These are phyloP conservation scores for Astreopora myriophthalma DNA, from an alignment of 64 coral and sea anemone genomes.

Conservation along the genomic window DNA sequence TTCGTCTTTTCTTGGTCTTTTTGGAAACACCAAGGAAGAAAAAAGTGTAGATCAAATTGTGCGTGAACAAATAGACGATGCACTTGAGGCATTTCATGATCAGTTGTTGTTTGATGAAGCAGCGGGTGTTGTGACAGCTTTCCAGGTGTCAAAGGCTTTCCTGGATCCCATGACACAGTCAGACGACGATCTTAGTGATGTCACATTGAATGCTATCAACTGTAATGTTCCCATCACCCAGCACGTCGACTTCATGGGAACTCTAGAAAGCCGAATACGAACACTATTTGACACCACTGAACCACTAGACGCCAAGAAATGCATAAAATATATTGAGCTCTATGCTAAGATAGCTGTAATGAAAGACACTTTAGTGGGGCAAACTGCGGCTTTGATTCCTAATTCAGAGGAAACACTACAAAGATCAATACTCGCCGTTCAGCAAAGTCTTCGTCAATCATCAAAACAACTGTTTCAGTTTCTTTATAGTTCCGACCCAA, in stretches of 20 bases:
- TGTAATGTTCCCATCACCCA: not conserved
- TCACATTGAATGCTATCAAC: not conserved
- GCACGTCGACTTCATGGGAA: constrained; percentile 10
- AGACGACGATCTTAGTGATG: not conserved
- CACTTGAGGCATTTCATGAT: not conserved
- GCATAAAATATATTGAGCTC: constrained; percentile 27
- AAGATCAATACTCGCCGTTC: not conserved
- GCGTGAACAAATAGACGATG: constrained; percentile 26
- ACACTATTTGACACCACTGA: not conserved
- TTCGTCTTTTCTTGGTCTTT: constrained; percentile 5
- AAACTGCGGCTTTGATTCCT: not conserved
- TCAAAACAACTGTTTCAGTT: not conserved
- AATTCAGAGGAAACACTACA: not conserved
- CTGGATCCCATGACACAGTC: not conserved
- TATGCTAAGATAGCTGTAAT: constrained; percentile 25
- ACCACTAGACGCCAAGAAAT: not conserved
- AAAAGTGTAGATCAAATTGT: not conserved
- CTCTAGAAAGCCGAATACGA: not conserved
- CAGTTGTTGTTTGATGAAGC: not conserved
- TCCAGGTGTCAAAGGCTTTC: constrained; percentile 5
- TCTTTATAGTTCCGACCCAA: constrained; percentile 13
- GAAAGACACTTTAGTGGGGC: constrained; percentile 8
- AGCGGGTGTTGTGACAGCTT: not conserved
- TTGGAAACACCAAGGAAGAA: constrained; percentile 3
- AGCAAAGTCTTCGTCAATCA: not conserved